Conservation (phyloP, 2,888 invertebrate genomes). For the Noctuana brunneofusca region DNA sequence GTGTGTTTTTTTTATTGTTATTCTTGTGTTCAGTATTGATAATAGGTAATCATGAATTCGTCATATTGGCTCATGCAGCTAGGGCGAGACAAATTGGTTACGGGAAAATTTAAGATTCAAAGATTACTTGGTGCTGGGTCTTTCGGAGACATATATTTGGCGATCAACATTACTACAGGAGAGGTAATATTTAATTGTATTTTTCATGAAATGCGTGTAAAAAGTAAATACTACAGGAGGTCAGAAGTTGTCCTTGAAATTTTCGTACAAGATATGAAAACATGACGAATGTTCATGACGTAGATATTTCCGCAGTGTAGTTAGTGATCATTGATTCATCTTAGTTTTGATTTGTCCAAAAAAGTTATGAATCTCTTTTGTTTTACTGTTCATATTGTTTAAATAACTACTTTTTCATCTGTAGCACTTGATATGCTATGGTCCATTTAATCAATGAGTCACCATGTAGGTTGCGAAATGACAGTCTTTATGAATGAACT, state of each 20-base stretch:
- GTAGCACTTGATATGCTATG: too few species aligned
- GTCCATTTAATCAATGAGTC: too few species aligned
- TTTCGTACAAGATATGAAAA: constrained; percentile 13
- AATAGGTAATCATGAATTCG: constrained; percentile 14
- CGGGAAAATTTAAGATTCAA: constrained; percentile 96
- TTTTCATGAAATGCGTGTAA: background rate
- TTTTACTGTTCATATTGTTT: too few species aligned
- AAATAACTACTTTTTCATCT: too few species aligned
- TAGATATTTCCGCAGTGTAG: constrained; percentile 9
- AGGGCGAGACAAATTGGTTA: constrained; percentile 80
- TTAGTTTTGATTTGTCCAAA: too few species aligned
- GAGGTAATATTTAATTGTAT: constrained; percentile 84
- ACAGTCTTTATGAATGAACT: too few species aligned
- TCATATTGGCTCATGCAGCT: background rate
- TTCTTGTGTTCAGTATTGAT: constrained; percentile 3
- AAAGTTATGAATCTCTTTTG: too few species aligned
- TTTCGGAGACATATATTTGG: constrained; percentile 99
- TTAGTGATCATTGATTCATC: background rate
- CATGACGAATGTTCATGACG: constrained; percentile 20
- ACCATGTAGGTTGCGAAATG: too few species aligned
- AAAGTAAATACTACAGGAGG: constrained; percentile 6
- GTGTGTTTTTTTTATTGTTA: background rate
- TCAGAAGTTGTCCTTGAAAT: constrained; percentile 29
- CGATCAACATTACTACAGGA: constrained; percentile 95
- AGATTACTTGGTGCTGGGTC: constrained; percentile 99